These are phyloP conservation scores for silkworm (Bombyx mori) DNA, from an alignment of 1,140 invertebrate species.

Conservation along the genomic window DNA sequence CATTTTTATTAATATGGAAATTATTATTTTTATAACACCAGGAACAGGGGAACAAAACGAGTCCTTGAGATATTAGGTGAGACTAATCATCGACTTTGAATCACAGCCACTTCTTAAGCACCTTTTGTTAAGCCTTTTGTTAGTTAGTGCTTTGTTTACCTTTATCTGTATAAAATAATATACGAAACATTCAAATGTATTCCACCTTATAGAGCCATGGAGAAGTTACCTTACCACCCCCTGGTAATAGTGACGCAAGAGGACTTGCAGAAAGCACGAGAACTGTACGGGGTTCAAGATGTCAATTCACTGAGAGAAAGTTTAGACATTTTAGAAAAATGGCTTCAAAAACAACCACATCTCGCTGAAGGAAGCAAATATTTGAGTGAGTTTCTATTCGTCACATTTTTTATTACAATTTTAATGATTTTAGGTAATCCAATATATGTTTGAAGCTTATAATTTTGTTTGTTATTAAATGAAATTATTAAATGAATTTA, in stretches of 20 bases:
- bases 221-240: constrained; percentile 13
- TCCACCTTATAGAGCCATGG: constrained; percentile 5
- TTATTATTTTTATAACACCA: too few species aligned
- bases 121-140: too few species aligned
- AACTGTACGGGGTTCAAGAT: constrained; percentile 26
- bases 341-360: constrained; percentile 48
- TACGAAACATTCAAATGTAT: not conserved
- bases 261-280: constrained; percentile 24
- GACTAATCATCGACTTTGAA: too few species aligned
- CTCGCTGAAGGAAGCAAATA: constrained; percentile 28
- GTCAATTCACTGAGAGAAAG: constrained; percentile 32
- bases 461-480: too few species aligned
- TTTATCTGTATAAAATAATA: not conserved
- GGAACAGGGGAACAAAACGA: too few species aligned
- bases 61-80: too few species aligned
- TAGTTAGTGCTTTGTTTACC: too few species aligned
- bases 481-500: too few species aligned
- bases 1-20: too few species aligned
- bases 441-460: too few species aligned
- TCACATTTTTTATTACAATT: not conserved
- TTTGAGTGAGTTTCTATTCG: constrained; percentile 28
- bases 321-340: constrained; percentile 33
- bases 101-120: too few species aligned
- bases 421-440: not conserved
- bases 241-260: constrained; percentile 30